Percentiles rank a stretch among this genome's conserved stretches.
phyloP scores from a whole-genome alignment of 1,140 invertebrate species.

The Xylocopa sonorina region DNA sequence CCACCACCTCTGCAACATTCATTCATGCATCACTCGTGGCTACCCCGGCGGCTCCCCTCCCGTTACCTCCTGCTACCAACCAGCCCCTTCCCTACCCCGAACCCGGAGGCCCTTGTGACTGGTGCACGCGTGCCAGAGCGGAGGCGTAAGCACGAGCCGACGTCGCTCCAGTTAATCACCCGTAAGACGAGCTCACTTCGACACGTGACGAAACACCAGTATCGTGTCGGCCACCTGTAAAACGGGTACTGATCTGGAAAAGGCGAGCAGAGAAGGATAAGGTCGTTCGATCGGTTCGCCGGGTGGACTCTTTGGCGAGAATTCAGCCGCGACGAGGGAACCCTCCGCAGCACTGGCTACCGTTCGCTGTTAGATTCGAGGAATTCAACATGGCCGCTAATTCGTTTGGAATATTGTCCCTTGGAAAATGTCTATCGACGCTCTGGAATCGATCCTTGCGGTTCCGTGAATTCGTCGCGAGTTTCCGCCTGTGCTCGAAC shows the following conservation, averaged over 20 bases:
- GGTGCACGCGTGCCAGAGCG: conserved; percentile 67
- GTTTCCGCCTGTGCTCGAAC: too few species aligned
- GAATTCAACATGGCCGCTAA: neutral
- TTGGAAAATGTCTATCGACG: too few species aligned
- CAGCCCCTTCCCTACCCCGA: conserved; percentile 12
- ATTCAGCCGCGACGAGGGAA: conserved; percentile 19
- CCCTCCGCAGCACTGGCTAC: neutral
- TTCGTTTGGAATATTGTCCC: neutral
- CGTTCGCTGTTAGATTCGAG: neutral
- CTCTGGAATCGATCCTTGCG: too few species aligned
- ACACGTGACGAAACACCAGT: conserved; percentile 62
- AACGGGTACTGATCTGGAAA: conserved; percentile 60
- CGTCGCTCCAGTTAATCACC: conserved; percentile 59
- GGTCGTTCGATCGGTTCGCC: conserved; percentile 62
- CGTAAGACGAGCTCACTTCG: conserved; percentile 56
- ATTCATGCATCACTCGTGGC: conserved; percentile 65
- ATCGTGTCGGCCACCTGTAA: conserved; percentile 61
- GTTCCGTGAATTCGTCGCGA: too few species aligned
- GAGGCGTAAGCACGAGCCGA: conserved; percentile 67
- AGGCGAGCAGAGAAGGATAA: conserved; percentile 51
- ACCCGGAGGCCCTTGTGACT: conserved; percentile 31
- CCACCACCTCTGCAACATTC: conserved; percentile 61
- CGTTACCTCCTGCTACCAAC: too few species aligned
- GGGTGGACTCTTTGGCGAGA: conserved; percentile 16
- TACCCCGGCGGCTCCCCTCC: conserved; percentile 36